Base-by-base conservation (phyloP, 2,888 invertebrate species). In the Netelia virgata region DNA sequence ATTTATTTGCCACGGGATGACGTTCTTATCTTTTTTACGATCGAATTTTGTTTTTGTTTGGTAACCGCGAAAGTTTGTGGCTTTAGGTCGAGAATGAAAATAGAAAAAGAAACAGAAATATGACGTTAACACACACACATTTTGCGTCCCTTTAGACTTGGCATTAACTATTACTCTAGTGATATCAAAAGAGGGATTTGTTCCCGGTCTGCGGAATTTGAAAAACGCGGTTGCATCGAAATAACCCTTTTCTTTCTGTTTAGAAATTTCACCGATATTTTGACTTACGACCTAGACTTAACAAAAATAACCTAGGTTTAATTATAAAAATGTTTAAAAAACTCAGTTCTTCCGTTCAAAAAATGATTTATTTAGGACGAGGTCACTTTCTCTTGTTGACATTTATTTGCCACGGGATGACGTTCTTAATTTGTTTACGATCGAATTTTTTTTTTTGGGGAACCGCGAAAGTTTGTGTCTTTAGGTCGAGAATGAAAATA, bases 381-480 rank as follows among this genome's bases (percentile, higher is more conserved):
- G 28, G 5, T 28, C 28, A 28, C 5, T 28, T 28, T 28, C 5
- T 28, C 28, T 28, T 28, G 28, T 28, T 28, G 28, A 28, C 28
- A 28, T 28, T 28, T 28, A 28, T 28, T 28, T 28, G 28, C 28
- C 28, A 28, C 5, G 5, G 28, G 28, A 28, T 64, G 20, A 70
- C 50, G 63, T 55, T 23, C 50, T 68, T 11, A n/a, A 18, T 28
- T 75, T 28, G 70, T 72, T 82, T 82, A 82, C 68, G 82, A 78
- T 61, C 68, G 47, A 53, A n/a, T 53, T 77, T 55, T 68, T 69
- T 55, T 63, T 28, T 28, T 3, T 0, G 28, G 53, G 20, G n/a
- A 55, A 75, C 50, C 53, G 68, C 68, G 20, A 47, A 61, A 74
- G 14, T 28, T 74, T 16, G 36, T 11, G 55, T 23, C 10, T 1